Evolutionary conservation across 2,797 vertebrate genomes (phyloP), one percentile per base, ranked within the genome.

Genomic region (Alfaro cultratus): DNA sequence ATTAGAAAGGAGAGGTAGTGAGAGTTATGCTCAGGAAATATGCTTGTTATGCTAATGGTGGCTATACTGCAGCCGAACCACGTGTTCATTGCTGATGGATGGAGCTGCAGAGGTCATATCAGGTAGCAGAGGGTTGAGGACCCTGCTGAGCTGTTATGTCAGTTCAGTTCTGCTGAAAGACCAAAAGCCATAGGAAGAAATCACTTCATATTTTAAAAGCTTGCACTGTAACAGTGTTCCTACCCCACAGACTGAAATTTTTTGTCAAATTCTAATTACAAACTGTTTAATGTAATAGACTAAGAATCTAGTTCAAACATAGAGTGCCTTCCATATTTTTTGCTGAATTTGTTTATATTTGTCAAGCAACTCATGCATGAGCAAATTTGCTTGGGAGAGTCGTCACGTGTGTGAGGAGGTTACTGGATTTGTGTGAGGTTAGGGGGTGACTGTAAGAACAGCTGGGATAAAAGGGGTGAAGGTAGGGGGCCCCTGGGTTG

Each of bases 1-100:
- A 85, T 79, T 0, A 64, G 71, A 45, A 79, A 78, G 83, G 81
- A 86, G 87, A 86, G 83, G 84, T 23, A 60, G 80, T 75, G 73
- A 89, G 92, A 93, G 84, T 91, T 90, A 91, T 92, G 91, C 71
- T 80, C 51, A 73, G 81, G 85, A 87, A 89, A 86, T 86, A 85
- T 86, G 87, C 87, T 91, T 90, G 87, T 93, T 93, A 92, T 93
- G 88, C 88, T 92, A 94, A 94, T 94, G 87, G 64, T 80, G 81
- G 80, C 76, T 87, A 53, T 83, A 84, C 84, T 80, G 77, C 55
- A 75, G 72, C 75, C 82, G 86, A 80, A 82, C 76, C 76, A 1
- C 9, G 72, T 21, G 47, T 46, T 80, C 9, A 8, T 4, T 23
- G 80, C 84, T 91, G 92, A 93, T 88, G 85, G 89, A 93, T 88